phyloP scores from a whole-genome alignment of 2,888 invertebrate species.

The Polia nebulosa region DNA sequence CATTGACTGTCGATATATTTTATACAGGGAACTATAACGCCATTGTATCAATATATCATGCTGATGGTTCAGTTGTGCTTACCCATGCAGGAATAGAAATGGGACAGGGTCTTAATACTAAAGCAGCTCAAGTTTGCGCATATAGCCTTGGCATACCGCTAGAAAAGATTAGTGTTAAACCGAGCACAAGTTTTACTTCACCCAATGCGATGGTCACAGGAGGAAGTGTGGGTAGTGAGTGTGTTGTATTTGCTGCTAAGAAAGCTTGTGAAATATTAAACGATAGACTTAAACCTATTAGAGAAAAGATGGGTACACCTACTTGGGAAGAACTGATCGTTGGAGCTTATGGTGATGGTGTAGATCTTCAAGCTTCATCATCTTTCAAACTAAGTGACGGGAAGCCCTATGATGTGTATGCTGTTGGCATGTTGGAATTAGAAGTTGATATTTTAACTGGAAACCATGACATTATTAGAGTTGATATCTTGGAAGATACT shows the following conservation, averaged over 20 bases:
- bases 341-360: slow-evolving; percentile 86
- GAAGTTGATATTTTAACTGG: slow-evolving; percentile 96
- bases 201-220: slow-evolving; percentile 93
- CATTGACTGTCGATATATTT: slow-evolving; percentile 92
- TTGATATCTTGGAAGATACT: slow-evolving; percentile 94
- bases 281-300: slow-evolving; percentile 91
- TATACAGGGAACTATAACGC: slow-evolving; percentile 90
- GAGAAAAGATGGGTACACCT: slow-evolving; percentile 86
- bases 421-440: slow-evolving; percentile 92
- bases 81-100: slow-evolving; percentile 93
- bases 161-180: slow-evolving; percentile 92
- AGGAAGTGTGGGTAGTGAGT: slow-evolving; percentile 93
- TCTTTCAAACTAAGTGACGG: slow-evolving; percentile 87
- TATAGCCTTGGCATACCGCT: slow-evolving; percentile 93
- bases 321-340: slow-evolving; percentile 91
- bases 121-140: slow-evolving; percentile 94
- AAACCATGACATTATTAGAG: slow-evolving; percentile 92
- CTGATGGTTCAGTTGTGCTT: slow-evolving; percentile 93
- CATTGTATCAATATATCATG: slow-evolving; percentile 92
- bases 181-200: slow-evolving; percentile 90
- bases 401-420: slow-evolving; percentile 92
- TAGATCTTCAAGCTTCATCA: slow-evolving; percentile 92
- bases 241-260: slow-evolving; percentile 89
- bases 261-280: slow-evolving; percentile 93
- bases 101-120: slow-evolving; percentile 96